phyloP scores from a whole-genome alignment of 2,113 vertebrate species.

The Neofelis nebulosa region DNA sequence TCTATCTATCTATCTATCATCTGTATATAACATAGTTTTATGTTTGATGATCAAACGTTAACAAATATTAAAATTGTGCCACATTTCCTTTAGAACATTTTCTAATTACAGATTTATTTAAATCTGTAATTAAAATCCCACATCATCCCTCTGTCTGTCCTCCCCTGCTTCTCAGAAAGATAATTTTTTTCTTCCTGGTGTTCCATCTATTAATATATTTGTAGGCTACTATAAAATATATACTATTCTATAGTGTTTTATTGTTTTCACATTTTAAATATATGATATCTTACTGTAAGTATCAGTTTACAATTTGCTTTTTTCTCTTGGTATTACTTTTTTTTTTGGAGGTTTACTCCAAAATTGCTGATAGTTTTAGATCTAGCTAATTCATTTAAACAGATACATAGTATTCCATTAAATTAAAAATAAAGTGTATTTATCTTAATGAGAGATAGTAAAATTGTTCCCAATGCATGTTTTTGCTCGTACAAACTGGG shows the following conservation, averaged over 20 bases:
- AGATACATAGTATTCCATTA: not conserved
- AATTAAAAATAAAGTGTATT: slow-evolving; percentile 48
- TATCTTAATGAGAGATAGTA: not conserved
- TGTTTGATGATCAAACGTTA: not conserved
- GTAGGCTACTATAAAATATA: not conserved
- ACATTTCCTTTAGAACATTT: not conserved
- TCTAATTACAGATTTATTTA: not conserved
- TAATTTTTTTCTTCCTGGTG: not conserved
- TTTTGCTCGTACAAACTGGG: not conserved
- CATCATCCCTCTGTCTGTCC: not conserved
- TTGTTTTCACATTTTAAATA: not conserved
- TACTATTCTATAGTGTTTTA: not conserved
- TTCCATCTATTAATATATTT: not conserved
- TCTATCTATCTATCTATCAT: not conserved
- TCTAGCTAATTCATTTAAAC: not conserved
- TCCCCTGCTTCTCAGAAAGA: not conserved
- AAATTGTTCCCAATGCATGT: not conserved
- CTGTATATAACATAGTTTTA: not conserved
- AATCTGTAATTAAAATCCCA: slow-evolving; percentile 3
- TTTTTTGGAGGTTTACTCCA: not conserved
- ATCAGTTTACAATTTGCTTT: not conserved
- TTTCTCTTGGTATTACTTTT: not conserved
- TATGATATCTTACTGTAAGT: not conserved
- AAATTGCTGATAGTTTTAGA: not conserved
- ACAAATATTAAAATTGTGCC: not conserved